Conservation (phyloP, 2,113 vertebrate species). For the Laticauda laticaudata region DNA sequence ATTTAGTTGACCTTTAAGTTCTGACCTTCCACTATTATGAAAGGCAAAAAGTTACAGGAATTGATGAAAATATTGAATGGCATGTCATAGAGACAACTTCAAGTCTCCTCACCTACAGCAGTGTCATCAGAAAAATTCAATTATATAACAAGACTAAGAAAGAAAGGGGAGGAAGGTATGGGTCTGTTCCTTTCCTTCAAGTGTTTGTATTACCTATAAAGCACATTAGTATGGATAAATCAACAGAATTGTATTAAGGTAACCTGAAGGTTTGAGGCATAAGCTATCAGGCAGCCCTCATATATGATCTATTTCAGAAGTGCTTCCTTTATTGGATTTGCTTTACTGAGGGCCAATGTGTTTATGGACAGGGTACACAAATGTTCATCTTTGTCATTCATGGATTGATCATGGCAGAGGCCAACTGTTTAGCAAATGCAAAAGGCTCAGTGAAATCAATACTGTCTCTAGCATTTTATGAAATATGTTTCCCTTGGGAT, state of each 20-base stretch:
- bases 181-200: neutral
- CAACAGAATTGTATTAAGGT: slow-evolving; percentile 28
- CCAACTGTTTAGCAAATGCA: slow-evolving; percentile 24
- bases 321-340: slow-evolving; percentile 34
- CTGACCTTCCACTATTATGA: neutral
- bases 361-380: slow-evolving; percentile 11
- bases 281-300: slow-evolving; percentile 3
- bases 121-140: neutral
- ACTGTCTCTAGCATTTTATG: slow-evolving; percentile 12
- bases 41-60: neutral
- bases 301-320: slow-evolving; percentile 21
- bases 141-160: neutral
- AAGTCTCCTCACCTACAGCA: neutral
- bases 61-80: neutral
- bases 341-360: slow-evolving; percentile 14
- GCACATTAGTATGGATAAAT: slow-evolving; percentile 19
- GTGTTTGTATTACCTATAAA: slow-evolving; percentile 21
- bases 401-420: slow-evolving; percentile 29
- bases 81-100: too few species aligned
- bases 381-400: slow-evolving; percentile 17
- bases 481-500: slow-evolving; percentile 9
- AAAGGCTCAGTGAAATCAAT: slow-evolving; percentile 25
- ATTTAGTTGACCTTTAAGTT: neutral
- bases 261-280: slow-evolving; percentile 11
- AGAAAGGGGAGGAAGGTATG: neutral